These are phyloP conservation scores for Nothoprocta perdicaria DNA, from an alignment of 2,113 vertebrate genomes.

Conservation along the genomic window DNA sequence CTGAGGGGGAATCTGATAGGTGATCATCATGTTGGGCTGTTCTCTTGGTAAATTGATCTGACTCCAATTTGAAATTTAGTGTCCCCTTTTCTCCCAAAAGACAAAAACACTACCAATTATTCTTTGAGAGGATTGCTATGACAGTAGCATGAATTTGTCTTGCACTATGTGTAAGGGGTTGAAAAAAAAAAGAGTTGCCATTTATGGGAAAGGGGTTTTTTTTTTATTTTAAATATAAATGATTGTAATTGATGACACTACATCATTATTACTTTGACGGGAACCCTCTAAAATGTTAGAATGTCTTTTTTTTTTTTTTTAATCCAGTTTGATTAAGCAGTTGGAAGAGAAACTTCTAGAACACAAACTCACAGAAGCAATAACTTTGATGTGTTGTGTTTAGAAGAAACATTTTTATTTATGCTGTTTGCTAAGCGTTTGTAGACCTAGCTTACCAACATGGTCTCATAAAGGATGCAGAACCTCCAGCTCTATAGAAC, in stretches of 20 bases:
- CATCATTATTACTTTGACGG: not conserved
- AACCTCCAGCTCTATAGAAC: not conserved
- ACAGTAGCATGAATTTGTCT: not conserved
- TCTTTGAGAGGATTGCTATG: not conserved
- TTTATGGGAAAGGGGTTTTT: not conserved
- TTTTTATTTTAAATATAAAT: not conserved
- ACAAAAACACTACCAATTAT: not conserved
- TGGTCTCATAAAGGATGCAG: not conserved
- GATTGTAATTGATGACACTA: not conserved
- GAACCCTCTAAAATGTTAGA: not conserved
- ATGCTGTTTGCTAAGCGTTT: not conserved
- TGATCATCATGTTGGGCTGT: not conserved
- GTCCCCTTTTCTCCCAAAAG: not conserved
- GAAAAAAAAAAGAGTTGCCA: not conserved
- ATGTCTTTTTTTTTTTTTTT: not conserved
- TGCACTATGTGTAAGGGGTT: not conserved
- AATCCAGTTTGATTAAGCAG: not conserved
- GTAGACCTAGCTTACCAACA: not conserved
- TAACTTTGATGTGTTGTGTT: not conserved
- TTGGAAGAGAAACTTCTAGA: not conserved
- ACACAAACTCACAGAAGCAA: not conserved
- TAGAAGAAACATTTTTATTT: not conserved
- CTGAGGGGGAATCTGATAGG: no score
- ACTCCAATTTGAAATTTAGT: not conserved
- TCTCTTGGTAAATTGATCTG: not conserved